These are phyloP conservation scores for Tricholauxania praeusta DNA, from an alignment of 2,888 invertebrate species.

Conservation along the genomic window DNA sequence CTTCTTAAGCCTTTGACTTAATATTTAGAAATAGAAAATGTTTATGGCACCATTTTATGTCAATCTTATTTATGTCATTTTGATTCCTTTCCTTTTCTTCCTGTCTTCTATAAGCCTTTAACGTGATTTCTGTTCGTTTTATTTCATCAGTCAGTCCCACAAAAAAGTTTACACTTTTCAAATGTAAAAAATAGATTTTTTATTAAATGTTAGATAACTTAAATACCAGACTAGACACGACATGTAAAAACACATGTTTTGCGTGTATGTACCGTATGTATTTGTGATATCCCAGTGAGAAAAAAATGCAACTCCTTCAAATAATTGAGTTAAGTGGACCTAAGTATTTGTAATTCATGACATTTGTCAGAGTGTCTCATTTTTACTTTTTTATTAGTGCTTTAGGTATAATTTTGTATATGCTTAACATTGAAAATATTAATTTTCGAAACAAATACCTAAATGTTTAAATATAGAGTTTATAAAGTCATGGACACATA, in stretches of 20 bases:
- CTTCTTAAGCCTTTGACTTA: too few relatives aligned
- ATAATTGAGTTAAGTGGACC: too few relatives aligned
- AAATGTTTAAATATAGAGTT: too few relatives aligned
- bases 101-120: neutral
- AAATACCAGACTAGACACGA: slow-evolving; percentile 18
- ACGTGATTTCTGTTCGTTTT: neutral
- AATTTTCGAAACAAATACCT: too few relatives aligned
- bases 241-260: neutral
- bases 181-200: slow-evolving; percentile 7
- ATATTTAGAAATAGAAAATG: too few relatives aligned
- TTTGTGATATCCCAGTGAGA: neutral
- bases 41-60: slow-evolving; percentile 1
- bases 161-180: neutral
- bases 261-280: neutral
- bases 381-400: too few relatives aligned
- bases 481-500: too few relatives aligned
- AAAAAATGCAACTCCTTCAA: too few relatives aligned
- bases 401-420: too few relatives aligned
- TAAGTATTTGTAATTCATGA: too few relatives aligned
- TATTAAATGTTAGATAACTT: slow-evolving; percentile 16
- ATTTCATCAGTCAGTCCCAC: neutral
- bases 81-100: neutral
- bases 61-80: slow-evolving; percentile 12
- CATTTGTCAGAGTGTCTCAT: too few relatives aligned
- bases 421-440: too few relatives aligned